Conservation (phyloP, 2,113 vertebrate species). For the Cyrtonyx montezumae region DNA sequence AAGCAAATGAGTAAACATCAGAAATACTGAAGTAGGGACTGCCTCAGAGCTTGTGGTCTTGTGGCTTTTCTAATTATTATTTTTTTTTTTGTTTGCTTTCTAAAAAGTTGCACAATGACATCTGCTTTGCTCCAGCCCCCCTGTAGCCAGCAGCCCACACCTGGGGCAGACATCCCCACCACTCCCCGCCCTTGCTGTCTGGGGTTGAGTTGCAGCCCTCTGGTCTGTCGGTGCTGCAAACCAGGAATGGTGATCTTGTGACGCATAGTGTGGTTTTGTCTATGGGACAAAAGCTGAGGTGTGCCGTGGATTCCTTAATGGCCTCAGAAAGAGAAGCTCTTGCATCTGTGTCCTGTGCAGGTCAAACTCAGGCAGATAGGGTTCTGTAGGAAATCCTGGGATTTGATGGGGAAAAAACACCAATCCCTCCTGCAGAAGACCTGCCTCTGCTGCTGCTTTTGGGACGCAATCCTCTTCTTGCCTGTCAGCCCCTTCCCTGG, state of each 20-base stretch:
- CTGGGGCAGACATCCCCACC: neutral
- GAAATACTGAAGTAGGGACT: neutral
- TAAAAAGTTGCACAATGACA: neutral
- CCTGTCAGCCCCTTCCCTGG: neutral
- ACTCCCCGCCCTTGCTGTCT: accelerated
- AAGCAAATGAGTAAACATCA: neutral
- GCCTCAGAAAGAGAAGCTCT: neutral
- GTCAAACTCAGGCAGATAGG: neutral
- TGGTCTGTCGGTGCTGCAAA: neutral
- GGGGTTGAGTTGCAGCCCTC: neutral
- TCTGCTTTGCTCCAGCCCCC: neutral
- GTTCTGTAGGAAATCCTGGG: neutral
- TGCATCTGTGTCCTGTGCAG: accelerated
- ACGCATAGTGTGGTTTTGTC: neutral
- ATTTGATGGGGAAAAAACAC: neutral
- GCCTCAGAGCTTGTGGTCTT: neutral
- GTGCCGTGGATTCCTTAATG: neutral
- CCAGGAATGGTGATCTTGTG: neutral
- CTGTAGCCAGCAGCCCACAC: neutral
- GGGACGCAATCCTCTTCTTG: neutral
- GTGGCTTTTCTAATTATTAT: too few relatives aligned
- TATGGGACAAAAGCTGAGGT: neutral
- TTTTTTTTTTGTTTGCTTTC: neutral
- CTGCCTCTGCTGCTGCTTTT: neutral
- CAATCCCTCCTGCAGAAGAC: neutral